These are phyloP conservation scores for Synchiropus splendidus DNA, from an alignment of 2,113 vertebrate genomes.

Conservation along the genomic window DNA sequence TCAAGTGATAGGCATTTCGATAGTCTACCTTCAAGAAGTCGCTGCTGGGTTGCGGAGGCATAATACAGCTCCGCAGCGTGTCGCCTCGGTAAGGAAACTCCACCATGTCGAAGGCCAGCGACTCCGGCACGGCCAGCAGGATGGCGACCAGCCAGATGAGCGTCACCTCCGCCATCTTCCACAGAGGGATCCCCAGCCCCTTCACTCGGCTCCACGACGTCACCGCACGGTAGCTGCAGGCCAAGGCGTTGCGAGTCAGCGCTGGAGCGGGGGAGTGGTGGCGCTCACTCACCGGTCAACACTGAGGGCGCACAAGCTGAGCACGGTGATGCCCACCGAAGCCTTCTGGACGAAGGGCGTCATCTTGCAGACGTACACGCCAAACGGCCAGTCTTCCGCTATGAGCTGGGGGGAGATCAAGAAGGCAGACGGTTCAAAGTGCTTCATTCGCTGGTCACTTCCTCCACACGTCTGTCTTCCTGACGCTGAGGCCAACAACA, in stretches of 20 bases:
- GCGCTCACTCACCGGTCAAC: slow-evolving; percentile 73
- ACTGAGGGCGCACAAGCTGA: slow-evolving; percentile 86
- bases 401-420: slow-evolving; percentile 63
- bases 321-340: slow-evolving; percentile 82
- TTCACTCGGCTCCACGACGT: slow-evolving; percentile 87
- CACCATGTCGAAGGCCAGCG: slow-evolving; percentile 77
- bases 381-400: slow-evolving; percentile 83
- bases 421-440: background rate
- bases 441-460: slow-evolving; percentile 4
- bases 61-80: slow-evolving; percentile 74
- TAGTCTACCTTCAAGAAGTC: slow-evolving; percentile 70
- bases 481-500: background rate
- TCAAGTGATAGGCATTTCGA: background rate
- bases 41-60: slow-evolving; percentile 70
- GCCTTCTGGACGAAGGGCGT: slow-evolving; percentile 85
- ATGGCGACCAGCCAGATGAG: slow-evolving; percentile 80
- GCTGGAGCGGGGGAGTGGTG: background rate
- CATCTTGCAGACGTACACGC: slow-evolving; percentile 78
- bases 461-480: slow-evolving; percentile 3
- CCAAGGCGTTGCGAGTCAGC: background rate
- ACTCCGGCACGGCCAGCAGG: slow-evolving; percentile 76
- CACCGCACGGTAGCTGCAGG: slow-evolving; percentile 78
- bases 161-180: slow-evolving; percentile 78
- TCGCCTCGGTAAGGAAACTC: slow-evolving; percentile 71
- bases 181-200: slow-evolving; percentile 83